These are phyloP conservation scores for Podiceps cristatus DNA, from an alignment of 2,113 vertebrate species.

Conservation along the genomic window DNA sequence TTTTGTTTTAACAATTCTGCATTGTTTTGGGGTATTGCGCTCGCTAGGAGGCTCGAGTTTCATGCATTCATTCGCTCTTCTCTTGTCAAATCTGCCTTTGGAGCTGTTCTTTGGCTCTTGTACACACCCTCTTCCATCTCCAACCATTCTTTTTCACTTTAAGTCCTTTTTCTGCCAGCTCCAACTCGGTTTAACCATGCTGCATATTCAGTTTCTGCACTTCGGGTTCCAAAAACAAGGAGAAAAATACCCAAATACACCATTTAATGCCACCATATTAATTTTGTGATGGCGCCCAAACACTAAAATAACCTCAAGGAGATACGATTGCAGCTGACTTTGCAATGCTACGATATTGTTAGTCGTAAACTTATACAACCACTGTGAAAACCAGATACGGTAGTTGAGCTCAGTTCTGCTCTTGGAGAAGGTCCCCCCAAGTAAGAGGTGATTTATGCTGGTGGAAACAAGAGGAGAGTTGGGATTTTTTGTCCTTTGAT, in stretches of 20 bases:
- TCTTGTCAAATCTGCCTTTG: background rate
- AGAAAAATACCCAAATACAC: background rate
- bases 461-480: background rate
- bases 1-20: background rate
- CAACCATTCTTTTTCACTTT: constrained; percentile 34
- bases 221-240: background rate
- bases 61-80: background rate
- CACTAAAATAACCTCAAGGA: background rate
- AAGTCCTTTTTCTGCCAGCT: background rate
- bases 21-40: background rate
- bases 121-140: background rate
- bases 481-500: background rate
- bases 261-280: background rate
- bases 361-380: background rate
- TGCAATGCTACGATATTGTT: accelerated
- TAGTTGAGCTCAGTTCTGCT: background rate
- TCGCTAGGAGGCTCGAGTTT: background rate
- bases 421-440: background rate
- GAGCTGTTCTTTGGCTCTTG: background rate
- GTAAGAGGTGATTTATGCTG: background rate
- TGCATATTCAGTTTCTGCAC: background rate
- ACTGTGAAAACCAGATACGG: background rate
- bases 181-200: background rate
- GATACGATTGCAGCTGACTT: background rate
- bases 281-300: background rate